Evolutionary conservation across 2,797 vertebrate genomes (phyloP), one percentile per base, ranked within the genome.

Genomic region (Alcedo quadribrachys): DNA sequence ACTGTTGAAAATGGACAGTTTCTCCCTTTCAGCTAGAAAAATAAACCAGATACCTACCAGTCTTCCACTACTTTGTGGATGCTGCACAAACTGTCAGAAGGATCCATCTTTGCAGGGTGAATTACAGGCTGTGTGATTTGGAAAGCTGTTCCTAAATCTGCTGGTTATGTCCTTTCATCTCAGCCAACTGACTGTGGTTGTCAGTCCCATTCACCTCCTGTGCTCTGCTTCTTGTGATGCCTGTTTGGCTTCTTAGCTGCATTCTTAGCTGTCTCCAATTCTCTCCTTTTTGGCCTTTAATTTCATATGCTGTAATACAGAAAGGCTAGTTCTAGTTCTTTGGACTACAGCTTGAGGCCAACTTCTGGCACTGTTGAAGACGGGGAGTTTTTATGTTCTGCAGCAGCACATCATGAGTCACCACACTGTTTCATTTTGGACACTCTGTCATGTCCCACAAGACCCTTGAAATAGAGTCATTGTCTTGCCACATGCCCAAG

Each of bases 61-160:
- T n/a, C 25, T 86, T 85, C 37, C 8, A 6, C 35, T 69, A 9
- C 43, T 66, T 66, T 48, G 35, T 57, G 77, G 78, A 71, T 86
- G 70, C 40, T 79, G 67, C 60, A 73, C 37, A n/a, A 61, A 15
- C 25, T 87, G 51, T 50, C 69, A 75, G 54, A 50, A 74, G 55
- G 35, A 20, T 62, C 51, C 2, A 8, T 51, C 45, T 61, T 28
- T 51, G 66, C 43, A 16, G 30, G 30, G 73, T 91, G 77, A 88
- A 17, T 90, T 84, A 86, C 20, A 45, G 40, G 30, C 67, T 90
- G 67, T 58, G 40, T 62, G 51, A 86, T 18, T 69, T 92, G 85
- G 67, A 86, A 93, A 71, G 57, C 53, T 69, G 48, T 45, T 76
- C 24, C 55, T 92, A 1, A 57, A 57, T 76, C 81, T 79, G 32